These are phyloP conservation scores for Dyspetes luteomarginatus DNA, from an alignment of 2,888 invertebrate genomes.

Conservation along the genomic window DNA sequence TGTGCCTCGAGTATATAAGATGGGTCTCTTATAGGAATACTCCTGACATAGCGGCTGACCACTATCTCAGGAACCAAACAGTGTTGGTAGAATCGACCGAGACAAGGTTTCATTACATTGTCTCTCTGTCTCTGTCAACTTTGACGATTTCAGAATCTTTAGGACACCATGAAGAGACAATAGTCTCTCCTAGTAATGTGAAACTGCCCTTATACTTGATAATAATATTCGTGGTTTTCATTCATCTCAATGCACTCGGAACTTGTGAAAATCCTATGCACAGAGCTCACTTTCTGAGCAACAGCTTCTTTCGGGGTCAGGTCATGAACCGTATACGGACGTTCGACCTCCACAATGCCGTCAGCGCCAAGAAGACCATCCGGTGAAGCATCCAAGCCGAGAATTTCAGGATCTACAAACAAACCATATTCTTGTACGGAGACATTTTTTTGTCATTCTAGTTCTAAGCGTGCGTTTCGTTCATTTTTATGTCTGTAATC, in stretches of 20 bases:
- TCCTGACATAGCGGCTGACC: conserved; percentile 54
- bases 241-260: too few relatives aligned
- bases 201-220: conserved; percentile 69
- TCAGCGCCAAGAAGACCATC: conserved; percentile 68
- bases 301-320: conserved; percentile 53
- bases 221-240: conserved; percentile 59
- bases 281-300: neutral
- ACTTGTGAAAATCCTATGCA: conserved; percentile 37
- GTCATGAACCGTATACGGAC: conserved; percentile 61
- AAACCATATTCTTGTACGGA: conserved; percentile 68
- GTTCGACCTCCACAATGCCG: conserved; percentile 69
- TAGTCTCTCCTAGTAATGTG: conserved; percentile 61
- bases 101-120: conserved; percentile 56
- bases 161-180: conserved; percentile 60
- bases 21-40: conserved; percentile 65
- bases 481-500: conserved; percentile 62
- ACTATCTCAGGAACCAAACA: conserved; percentile 65
- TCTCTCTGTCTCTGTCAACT: conserved; percentile 56
- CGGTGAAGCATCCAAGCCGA: conserved; percentile 67
- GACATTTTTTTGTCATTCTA: conserved; percentile 48
- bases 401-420: conserved; percentile 68
- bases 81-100: conserved; percentile 59
- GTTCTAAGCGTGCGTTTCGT: conserved; percentile 49
- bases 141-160: conserved; percentile 45
- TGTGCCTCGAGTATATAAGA: conserved; percentile 48